phyloP scores from a whole-genome alignment of 2,113 vertebrate genomes.

The Cyanistes caeruleus region DNA sequence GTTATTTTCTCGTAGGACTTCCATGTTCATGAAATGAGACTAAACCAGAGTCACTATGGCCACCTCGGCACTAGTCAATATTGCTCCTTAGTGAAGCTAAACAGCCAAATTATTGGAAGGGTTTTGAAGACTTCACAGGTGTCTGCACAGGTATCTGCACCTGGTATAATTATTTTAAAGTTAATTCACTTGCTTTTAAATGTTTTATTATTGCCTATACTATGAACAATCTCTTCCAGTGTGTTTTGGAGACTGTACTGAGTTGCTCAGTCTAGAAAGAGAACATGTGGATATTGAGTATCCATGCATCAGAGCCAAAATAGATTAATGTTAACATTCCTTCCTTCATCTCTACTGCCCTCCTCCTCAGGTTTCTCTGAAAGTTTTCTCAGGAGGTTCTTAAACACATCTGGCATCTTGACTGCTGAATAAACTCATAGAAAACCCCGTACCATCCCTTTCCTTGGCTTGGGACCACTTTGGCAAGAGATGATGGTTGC shows the following conservation, averaged over 20 bases:
- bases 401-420: not conserved
- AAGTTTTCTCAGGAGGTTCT: not conserved
- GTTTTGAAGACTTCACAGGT: not conserved
- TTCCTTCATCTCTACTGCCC: not conserved
- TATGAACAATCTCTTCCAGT: not conserved
- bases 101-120: not conserved
- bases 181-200: rapidly evolving
- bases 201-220: not conserved
- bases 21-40: rapidly evolving
- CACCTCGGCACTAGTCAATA: not conserved
- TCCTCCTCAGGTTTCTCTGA: not conserved
- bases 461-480: not conserved
- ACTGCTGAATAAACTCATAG: not conserved
- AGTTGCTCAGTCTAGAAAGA: not conserved
- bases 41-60: not conserved
- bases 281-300: not conserved
- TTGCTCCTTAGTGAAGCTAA: not conserved
- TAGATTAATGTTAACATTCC: not conserved
- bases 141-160: not conserved
- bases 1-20: not conserved
- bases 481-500: not conserved
- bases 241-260: not conserved
- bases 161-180: not conserved
- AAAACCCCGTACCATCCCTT: rapidly evolving
- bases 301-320: not conserved